Evolutionary conservation across 2,888 invertebrate species (phyloP).

Genomic region (Nomada goodeniana): DNA sequence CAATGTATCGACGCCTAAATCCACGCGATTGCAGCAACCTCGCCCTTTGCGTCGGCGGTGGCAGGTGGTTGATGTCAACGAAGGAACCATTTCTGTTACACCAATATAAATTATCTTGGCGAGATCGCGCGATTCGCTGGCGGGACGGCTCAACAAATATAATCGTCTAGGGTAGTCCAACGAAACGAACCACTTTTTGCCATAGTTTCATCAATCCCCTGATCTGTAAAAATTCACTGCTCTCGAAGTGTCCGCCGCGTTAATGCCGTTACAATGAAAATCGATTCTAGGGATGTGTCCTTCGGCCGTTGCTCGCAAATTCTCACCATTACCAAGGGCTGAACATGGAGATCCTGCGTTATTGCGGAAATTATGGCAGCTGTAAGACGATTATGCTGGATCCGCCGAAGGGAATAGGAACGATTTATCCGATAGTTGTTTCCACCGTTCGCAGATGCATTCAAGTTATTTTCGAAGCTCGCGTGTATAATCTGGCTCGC

Average conservation of each 20-base stretch:
- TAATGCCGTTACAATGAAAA: constrained; percentile 27
- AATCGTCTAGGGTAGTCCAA: not conserved
- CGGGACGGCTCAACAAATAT: not conserved
- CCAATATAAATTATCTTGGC: not conserved
- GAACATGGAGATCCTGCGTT: constrained; percentile 45
- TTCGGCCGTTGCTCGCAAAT: constrained; percentile 16
- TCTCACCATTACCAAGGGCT: constrained; percentile 8
- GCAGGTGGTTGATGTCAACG: not conserved
- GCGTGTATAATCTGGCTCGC: not conserved
- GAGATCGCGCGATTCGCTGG: not conserved
- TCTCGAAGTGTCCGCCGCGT: constrained; percentile 9
- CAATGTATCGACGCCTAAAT: constrained; percentile 16
- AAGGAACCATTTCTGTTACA: not conserved
- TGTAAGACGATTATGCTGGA: constrained; percentile 46
- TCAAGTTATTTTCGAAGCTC: constrained; percentile 29
- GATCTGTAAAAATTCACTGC: constrained; percentile 45
- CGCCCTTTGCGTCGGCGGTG: not conserved
- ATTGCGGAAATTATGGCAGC: constrained; percentile 45
- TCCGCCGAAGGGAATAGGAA: constrained; percentile 19
- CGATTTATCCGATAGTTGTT: constrained; percentile 47
- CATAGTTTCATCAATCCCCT: constrained; percentile 5
- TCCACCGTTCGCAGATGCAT: constrained; percentile 8
- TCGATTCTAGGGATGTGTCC: constrained; percentile 22
- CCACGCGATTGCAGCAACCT: not conserved
- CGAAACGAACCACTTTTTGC: not conserved